Percentiles rank a stretch among this genome's conserved stretches.
These are phyloP conservation scores for Archaeoteleia sp. DNA, from an alignment of 2,888 invertebrate genomes.

Conservation along the genomic window DNA sequence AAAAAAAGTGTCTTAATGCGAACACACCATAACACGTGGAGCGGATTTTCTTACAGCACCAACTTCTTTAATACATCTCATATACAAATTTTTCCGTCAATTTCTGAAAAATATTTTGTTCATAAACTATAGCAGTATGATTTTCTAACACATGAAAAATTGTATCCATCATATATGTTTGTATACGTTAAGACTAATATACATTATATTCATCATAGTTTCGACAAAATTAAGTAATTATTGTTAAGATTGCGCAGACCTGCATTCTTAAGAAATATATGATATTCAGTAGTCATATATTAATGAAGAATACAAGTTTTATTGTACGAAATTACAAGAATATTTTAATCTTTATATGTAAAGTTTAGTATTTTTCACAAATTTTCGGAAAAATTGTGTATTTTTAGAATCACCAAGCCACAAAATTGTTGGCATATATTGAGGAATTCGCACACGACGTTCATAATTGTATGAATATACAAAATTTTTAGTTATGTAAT, in stretches of 20 bases:
- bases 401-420: slow-evolving; percentile 14
- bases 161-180: too few species aligned
- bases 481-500: slow-evolving; percentile 38
- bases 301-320: slow-evolving; percentile 1
- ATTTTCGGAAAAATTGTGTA: slow-evolving; percentile 26
- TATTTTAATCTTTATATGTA: neutral
- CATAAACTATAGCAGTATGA: too few species aligned
- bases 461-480: slow-evolving; percentile 47
- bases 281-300: too few species aligned
- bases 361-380: slow-evolving; percentile 7
- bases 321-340: neutral
- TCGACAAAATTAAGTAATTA: too few species aligned
- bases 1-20: too few species aligned
- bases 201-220: too few species aligned
- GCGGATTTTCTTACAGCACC: too few species aligned
- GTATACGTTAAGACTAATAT: too few species aligned
- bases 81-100: slow-evolving; percentile 28
- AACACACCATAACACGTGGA: too few species aligned
- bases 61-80: slow-evolving; percentile 8
- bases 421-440: slow-evolving; percentile 19
- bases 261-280: too few species aligned
- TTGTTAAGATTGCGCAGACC: too few species aligned
- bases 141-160: neutral
- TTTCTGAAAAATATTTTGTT: slow-evolving; percentile 37
- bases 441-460: slow-evolving; percentile 28